These are phyloP conservation scores for Chaenocephalus aceratus DNA, from an alignment of 2,113 vertebrate species.

Conservation along the genomic window DNA sequence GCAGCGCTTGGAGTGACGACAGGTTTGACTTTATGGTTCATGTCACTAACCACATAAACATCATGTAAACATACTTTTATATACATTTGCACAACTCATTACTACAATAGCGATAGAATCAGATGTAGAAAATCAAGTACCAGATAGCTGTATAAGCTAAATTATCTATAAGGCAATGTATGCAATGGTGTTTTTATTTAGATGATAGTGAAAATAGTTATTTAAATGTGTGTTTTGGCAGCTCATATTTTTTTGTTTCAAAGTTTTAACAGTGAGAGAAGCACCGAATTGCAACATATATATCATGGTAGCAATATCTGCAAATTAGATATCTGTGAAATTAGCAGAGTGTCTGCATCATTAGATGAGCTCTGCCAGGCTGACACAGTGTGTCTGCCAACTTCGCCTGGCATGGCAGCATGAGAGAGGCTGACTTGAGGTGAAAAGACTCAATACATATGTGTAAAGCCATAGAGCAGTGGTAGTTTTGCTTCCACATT, in stretches of 20 bases:
- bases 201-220: not conserved
- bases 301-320: not conserved
- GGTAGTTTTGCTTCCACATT: not conserved
- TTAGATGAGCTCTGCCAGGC: constrained; percentile 29
- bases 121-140: no score
- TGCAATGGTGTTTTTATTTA: not conserved
- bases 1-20: not conserved
- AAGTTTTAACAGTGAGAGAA: not conserved
- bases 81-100: not conserved
- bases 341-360: not conserved
- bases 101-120: no score
- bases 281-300: not conserved
- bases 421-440: constrained; percentile 4
- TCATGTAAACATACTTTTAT: not conserved
- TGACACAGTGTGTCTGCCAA: constrained; percentile 26
- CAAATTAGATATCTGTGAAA: not conserved
- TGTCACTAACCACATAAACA: not conserved
- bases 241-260: constrained; percentile 8
- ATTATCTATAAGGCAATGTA: not conserved
- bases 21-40: not conserved
- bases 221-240: not conserved
- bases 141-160: no score
- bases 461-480: not conserved
- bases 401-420: constrained; percentile 23
- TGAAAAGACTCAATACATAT: not conserved